phyloP scores from a whole-genome alignment of 2,113 vertebrate genomes.

The Alethe diademata region DNA sequence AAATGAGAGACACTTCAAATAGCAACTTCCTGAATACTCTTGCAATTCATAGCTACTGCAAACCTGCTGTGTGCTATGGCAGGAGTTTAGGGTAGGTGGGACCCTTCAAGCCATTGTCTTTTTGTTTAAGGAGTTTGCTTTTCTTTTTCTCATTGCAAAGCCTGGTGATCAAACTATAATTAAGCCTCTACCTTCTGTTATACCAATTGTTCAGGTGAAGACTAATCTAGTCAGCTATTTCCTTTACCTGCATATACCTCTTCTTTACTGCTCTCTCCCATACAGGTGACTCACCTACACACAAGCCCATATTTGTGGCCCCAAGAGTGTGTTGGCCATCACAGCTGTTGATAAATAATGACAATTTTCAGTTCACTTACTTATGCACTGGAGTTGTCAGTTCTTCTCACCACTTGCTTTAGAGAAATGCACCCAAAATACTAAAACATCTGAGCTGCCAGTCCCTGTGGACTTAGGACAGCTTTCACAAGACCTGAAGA shows the following conservation, averaged over 20 bases:
- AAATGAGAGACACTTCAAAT: not conserved
- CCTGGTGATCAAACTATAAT: not conserved
- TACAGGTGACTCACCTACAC: too few species aligned
- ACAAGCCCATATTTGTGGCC: fast-evolving
- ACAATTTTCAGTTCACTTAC: not conserved
- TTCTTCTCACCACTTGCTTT: not conserved
- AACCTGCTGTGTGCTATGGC: not conserved
- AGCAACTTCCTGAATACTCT: not conserved
- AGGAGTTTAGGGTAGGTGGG: not conserved
- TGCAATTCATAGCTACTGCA: not conserved
- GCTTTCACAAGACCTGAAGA: not conserved
- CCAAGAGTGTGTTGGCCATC: not conserved
- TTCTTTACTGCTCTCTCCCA: not conserved
- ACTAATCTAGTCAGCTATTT: not conserved
- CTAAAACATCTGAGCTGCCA: not conserved
- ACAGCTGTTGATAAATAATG: not conserved
- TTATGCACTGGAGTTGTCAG: not conserved
- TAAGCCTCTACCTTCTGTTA: not conserved
- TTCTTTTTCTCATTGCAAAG: not conserved
- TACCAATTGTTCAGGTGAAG: not conserved
- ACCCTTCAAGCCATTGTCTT: not conserved
- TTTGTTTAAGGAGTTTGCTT: not conserved
- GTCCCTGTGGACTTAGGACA: not conserved
- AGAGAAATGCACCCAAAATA: not conserved
- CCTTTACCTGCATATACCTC: not conserved